These are phyloP conservation scores for Callipepla squamata DNA, from an alignment of 2,113 vertebrate species.

Conservation along the genomic window DNA sequence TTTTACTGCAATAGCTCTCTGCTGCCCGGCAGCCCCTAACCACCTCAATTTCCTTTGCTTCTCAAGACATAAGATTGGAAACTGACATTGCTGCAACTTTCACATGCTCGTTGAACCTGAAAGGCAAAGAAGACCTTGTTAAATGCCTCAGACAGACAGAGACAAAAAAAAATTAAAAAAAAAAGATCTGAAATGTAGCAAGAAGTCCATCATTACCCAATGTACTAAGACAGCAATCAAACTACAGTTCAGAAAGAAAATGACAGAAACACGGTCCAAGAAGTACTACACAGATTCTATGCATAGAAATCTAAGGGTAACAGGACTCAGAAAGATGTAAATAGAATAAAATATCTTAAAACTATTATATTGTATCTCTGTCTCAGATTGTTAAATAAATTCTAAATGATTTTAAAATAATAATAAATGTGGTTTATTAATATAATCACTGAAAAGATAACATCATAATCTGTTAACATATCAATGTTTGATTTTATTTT, in stretches of 20 bases:
- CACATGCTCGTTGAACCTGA: slow-evolving; percentile 64
- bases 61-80: slow-evolving; percentile 65
- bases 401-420: not conserved
- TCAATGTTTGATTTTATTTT: not conserved
- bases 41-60: slow-evolving; percentile 57
- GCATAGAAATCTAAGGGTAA: not conserved
- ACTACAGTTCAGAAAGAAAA: not conserved
- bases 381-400: not conserved
- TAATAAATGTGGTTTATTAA: not conserved
- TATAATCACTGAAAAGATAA: not conserved
- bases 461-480: not conserved
- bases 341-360: not conserved
- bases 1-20: slow-evolving; percentile 56
- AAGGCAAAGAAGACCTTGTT: slow-evolving; percentile 67
- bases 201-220: not conserved
- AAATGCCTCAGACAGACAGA: slow-evolving; percentile 25
- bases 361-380: not conserved
- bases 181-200: not conserved
- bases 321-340: not conserved
- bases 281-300: not conserved
- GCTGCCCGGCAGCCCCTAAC: slow-evolving; percentile 59
- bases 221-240: not conserved
- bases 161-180: not conserved
- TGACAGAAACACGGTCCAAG: not conserved
- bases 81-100: slow-evolving; percentile 60